Percentiles rank a stretch among this genome's conserved stretches.
Conservation (phyloP, 2,888 invertebrate species). For the Callyntrura guangdongensis region DNA sequence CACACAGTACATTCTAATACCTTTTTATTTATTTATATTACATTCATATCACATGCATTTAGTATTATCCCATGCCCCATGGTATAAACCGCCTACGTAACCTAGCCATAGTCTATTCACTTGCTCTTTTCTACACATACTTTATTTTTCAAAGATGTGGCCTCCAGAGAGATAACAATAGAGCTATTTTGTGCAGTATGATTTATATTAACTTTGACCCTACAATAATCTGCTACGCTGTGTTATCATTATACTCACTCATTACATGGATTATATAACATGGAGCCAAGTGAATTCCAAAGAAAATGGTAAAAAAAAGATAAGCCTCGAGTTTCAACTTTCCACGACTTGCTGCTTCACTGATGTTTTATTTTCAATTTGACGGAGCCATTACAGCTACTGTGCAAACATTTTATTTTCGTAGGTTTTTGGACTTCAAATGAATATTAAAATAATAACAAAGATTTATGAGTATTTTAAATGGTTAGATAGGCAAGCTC, state of each 20-base stretch:
- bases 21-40: too few relatives aligned
- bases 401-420: slow-evolving; percentile 27
- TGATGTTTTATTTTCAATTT: background rate
- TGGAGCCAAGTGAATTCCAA: background rate
- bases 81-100: too few relatives aligned
- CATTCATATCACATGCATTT: background rate
- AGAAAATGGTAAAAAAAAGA: background rate
- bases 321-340: background rate
- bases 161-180: background rate
- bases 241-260: too few relatives aligned
- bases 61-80: background rate
- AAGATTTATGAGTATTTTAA: slow-evolving; percentile 41
- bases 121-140: background rate
- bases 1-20: too few relatives aligned
- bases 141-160: background rate
- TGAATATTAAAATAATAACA: slow-evolving; percentile 59
- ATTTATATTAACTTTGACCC: too few relatives aligned
- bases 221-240: too few relatives aligned
- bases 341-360: background rate
- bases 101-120: background rate
- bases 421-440: slow-evolving; percentile 11
- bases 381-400: background rate
- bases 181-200: background rate
- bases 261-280: too few relatives aligned
- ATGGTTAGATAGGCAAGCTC: background rate